Conservation (phyloP, 2,797 vertebrate species). For the Platyrinchus mystaceus region DNA sequence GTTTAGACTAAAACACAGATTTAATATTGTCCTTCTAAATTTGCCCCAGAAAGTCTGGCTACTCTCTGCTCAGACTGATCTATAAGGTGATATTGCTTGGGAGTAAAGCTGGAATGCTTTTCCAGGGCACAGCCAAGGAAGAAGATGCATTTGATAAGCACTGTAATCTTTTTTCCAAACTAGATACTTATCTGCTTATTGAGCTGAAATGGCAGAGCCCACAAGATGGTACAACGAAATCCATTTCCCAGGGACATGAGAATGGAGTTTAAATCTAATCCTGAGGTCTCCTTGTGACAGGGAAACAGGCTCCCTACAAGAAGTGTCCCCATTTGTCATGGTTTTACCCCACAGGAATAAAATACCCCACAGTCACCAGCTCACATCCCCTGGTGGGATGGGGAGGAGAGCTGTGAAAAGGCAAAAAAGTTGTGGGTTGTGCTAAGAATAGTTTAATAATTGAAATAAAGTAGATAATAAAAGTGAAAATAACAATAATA, state of each 20-base stretch:
- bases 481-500: too few relatives aligned
- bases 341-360: neutral
- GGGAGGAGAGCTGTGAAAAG: neutral
- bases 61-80: neutral
- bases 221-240: neutral
- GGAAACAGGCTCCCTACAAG: neutral
- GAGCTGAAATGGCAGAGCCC: neutral
- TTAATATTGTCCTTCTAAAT: rapidly evolving
- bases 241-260: neutral
- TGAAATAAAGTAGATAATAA: neutral
- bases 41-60: neutral
- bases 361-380: neutral
- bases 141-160: neutral
- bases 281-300: neutral
- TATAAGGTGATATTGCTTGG: rapidly evolving
- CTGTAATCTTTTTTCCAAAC: neutral
- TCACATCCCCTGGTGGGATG: neutral
- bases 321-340: neutral
- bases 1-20: rapidly evolving
- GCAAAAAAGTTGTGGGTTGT: neutral
- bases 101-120: neutral
- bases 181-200: neutral
- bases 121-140: neutral
- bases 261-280: neutral
- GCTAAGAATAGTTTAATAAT: neutral